A percentile compares a stretch with the other conserved stretches of the same genome.
phyloP scores from a whole-genome alignment of 2,113 vertebrate genomes.

The Chaenocephalus aceratus region DNA sequence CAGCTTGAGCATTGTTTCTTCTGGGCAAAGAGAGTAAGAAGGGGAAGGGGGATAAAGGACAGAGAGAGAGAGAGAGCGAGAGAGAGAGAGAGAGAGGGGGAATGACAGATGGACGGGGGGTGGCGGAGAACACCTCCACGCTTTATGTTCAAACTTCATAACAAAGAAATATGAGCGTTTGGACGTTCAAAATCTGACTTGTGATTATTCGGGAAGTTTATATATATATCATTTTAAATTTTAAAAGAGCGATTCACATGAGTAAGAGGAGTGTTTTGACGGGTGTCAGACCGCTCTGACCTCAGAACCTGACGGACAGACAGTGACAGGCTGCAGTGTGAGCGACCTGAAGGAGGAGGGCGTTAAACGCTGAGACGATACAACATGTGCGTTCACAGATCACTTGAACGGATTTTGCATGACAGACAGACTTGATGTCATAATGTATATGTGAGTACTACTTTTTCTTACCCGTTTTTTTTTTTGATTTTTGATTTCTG shows the following conservation, averaged over 20 bases:
- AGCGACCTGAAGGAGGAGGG: conserved; percentile 45
- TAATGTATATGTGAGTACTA: conserved; percentile 65
- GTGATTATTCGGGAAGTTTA: conserved; percentile 1
- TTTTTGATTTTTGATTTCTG: not conserved
- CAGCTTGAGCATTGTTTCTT: conserved; percentile 72
- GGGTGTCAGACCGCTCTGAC: conserved; percentile 42
- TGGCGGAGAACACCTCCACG: conserved; percentile 29
- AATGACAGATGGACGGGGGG: conserved; percentile 43
- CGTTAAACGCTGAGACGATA: conserved; percentile 43
- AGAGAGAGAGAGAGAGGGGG: conserved; percentile 35
- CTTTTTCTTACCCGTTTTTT: not conserved
- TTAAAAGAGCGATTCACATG: not conserved
- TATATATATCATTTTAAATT: not conserved
- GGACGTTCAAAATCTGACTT: not conserved
- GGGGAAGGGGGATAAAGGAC: conserved; percentile 49
- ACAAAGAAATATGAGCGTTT: not conserved
- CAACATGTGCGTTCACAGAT: conserved; percentile 59
- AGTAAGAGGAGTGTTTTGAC: conserved; percentile 1
- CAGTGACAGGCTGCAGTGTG: conserved; percentile 41
- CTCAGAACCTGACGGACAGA: conserved; percentile 46
- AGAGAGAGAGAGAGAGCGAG: conserved; percentile 23
- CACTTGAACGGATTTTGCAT: conserved; percentile 48
- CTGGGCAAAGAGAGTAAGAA: conserved; percentile 47
- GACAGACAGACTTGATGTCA: conserved; percentile 41
- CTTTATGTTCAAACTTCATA: conserved; percentile 44